Evolutionary conservation across 2,888 invertebrate species (phyloP).

Genomic region (Tetranychus truncatus): DNA sequence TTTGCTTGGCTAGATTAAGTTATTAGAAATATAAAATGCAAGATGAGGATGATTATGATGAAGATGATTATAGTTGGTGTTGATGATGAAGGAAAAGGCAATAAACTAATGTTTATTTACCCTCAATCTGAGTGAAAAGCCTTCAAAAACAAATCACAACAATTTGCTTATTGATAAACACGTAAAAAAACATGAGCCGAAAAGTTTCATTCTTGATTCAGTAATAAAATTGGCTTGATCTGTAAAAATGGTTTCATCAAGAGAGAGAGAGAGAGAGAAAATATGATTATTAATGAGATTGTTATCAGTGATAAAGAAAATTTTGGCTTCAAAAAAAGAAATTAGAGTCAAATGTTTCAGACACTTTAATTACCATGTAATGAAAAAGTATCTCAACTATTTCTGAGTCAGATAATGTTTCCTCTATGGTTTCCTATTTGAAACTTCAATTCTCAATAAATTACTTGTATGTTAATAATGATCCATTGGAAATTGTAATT

Average conservation of each 20-base stretch:
- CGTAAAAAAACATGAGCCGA: not conserved
- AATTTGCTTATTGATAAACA: not conserved
- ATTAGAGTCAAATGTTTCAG: not conserved
- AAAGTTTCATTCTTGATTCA: too few relatives aligned
- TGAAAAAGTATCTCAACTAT: too few relatives aligned
- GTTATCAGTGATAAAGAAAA: not conserved
- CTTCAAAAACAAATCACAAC: not conserved
- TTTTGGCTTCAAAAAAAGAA: not conserved
- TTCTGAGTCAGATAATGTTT: too few relatives aligned
- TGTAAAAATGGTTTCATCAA: not conserved
- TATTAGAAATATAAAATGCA: not conserved
- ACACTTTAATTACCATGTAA: not conserved
- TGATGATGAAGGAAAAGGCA: not conserved
- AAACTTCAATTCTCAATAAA: too few relatives aligned
- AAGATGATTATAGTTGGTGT: not conserved
- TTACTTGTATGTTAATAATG: too few relatives aligned
- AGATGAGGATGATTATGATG: not conserved
- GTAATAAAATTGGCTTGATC: too few relatives aligned
- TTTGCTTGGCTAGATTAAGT: not conserved
- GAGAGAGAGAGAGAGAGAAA: not conserved
- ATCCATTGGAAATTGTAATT: too few relatives aligned
- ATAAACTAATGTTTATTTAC: conserved; percentile 1
- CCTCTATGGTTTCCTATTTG: too few relatives aligned
- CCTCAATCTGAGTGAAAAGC: not conserved
- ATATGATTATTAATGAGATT: not conserved